A percentile compares a stretch with the other conserved stretches of the same genome.
These are phyloP conservation scores for Odontomyia ornata DNA, from an alignment of 2,888 invertebrate genomes.

Conservation along the genomic window DNA sequence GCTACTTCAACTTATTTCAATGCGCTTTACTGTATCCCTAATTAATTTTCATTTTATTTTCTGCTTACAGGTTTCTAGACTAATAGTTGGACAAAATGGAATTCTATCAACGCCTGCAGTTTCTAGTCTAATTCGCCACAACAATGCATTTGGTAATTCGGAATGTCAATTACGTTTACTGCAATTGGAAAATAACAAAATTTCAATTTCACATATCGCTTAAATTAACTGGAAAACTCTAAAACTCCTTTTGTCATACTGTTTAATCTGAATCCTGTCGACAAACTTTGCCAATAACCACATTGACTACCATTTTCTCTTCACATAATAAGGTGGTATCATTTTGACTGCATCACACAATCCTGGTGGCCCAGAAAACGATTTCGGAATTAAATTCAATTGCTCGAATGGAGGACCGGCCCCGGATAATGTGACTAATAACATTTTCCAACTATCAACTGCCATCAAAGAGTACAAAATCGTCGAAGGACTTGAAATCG, in stretches of 20 bases:
- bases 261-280: no score
- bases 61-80: constrained; percentile 69
- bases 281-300: no score
- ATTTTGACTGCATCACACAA: constrained; percentile 99
- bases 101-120: constrained; percentile 98
- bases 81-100: constrained; percentile 93
- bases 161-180: no score
- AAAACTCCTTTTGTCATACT: no score
- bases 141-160: constrained; percentile 74
- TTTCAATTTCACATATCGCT: no score
- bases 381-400: constrained; percentile 99
- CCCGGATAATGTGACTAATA: constrained; percentile 87
- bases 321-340: constrained; percentile 79
- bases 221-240: no score
- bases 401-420: constrained; percentile 97
- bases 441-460: constrained; percentile 84
- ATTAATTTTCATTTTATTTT: constrained; percentile 4
- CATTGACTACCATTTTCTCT: constrained; percentile 27
- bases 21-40: no score
- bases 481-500: constrained; percentile 79
- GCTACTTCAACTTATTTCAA: no score
- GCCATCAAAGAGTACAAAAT: constrained; percentile 82
- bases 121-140: constrained; percentile 90
- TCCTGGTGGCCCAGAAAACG: constrained; percentile 96
- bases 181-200: no score